A percentile compares a stretch with the other conserved stretches of the same genome.
Evolutionary conservation across 2,888 invertebrate species (phyloP).

Genomic region (Gnatocerus cornutus): DNA sequence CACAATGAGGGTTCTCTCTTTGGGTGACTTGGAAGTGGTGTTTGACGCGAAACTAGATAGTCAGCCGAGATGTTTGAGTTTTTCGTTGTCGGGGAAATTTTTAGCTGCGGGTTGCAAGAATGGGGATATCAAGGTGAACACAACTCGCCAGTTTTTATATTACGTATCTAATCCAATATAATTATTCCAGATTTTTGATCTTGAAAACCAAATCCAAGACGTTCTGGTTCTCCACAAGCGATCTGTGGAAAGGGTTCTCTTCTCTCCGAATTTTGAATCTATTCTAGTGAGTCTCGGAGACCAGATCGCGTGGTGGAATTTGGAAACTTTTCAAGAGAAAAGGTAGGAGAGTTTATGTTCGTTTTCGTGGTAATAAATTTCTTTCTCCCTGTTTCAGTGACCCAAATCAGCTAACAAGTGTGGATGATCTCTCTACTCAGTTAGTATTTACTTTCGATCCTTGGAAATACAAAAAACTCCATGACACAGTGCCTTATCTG

Average conservation of each 20-base stretch:
- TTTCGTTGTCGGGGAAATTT: conserved; percentile 69
- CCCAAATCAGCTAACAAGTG: background rate
- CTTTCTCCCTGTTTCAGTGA: background rate
- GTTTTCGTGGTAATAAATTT: too few relatives aligned
- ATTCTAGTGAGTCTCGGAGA: conserved; percentile 75
- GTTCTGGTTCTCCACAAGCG: conserved; percentile 73
- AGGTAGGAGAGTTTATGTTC: conserved; percentile 21
- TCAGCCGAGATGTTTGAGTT: conserved; percentile 45
- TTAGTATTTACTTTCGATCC: conserved; percentile 43
- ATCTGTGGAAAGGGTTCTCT: conserved; percentile 73
- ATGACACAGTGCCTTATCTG: conserved; percentile 62
- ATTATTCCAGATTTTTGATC: conserved; percentile 68
- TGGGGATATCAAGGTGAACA: conserved; percentile 76
- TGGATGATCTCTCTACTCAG: background rate
- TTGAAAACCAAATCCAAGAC: conserved; percentile 68
- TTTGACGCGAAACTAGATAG: conserved; percentile 7
- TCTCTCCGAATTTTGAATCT: conserved; percentile 73
- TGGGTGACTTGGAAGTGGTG: background rate
- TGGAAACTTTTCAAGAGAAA: conserved; percentile 51
- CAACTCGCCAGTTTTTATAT: too few relatives aligned
- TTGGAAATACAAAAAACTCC: conserved; percentile 59
- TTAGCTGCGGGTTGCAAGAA: conserved; percentile 78
- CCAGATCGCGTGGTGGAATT: conserved; percentile 77
- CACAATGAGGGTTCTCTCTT: background rate
- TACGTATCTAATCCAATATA: too few relatives aligned